phyloP scores from a whole-genome alignment of 2,113 vertebrate genomes.

The Chloroceryle aenea region DNA sequence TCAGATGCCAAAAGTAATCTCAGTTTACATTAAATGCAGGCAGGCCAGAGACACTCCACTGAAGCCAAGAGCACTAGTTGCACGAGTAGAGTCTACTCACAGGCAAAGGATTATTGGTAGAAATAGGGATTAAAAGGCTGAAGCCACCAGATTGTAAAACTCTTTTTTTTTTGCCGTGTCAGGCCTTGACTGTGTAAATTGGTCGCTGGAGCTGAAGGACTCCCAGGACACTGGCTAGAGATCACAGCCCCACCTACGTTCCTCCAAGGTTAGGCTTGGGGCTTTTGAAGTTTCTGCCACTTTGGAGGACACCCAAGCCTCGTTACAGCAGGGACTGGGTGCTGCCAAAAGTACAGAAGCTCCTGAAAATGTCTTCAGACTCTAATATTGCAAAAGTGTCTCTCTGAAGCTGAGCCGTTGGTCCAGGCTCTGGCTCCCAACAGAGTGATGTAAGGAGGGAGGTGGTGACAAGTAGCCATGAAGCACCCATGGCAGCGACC shows the following conservation, averaged over 20 bases:
- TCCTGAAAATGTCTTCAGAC: neutral
- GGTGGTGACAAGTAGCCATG: neutral
- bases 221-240: neutral
- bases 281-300: neutral
- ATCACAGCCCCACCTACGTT: neutral
- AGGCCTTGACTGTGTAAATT: neutral
- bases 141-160: neutral
- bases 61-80: neutral
- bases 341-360: conserved; percentile 12
- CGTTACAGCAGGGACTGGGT: neutral
- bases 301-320: conserved; percentile 18
- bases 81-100: neutral
- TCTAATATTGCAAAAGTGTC: neutral
- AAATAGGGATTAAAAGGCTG: neutral
- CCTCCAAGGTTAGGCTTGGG: neutral
- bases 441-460: neutral
- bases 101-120: neutral
- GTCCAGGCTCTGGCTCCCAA: neutral
- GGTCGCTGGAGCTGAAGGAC: neutral
- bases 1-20: conserved; percentile 26
- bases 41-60: neutral
- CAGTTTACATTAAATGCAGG: neutral
- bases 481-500: neutral
- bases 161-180: neutral
- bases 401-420: neutral